Evolutionary conservation across 2,797 vertebrate species (phyloP).

Genomic region (Rousettus madagascariensis): DNA sequence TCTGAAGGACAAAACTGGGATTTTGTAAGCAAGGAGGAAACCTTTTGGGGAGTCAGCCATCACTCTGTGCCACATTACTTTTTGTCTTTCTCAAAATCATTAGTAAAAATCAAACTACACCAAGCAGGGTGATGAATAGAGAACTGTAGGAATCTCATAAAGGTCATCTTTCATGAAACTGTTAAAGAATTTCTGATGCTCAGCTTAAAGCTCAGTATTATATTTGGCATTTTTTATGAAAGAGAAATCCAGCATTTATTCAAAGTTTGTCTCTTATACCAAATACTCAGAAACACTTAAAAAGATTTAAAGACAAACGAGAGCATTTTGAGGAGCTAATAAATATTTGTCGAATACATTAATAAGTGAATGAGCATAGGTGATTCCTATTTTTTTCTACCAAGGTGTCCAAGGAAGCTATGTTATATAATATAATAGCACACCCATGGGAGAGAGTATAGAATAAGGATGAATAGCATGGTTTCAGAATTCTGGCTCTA

Average conservation of each 20-base stretch:
- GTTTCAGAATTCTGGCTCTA: not conserved
- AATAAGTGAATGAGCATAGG: not conserved
- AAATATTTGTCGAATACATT: conserved; percentile 7
- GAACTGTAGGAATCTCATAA: not conserved
- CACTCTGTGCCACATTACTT: not conserved
- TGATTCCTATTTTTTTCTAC: not conserved
- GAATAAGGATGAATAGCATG: not conserved
- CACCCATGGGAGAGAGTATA: not conserved
- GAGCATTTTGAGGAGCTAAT: conserved; percentile 11
- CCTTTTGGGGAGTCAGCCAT: not conserved
- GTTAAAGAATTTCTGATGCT: not conserved
- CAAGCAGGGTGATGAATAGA: not conserved
- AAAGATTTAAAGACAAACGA: not conserved
- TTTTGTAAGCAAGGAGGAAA: not conserved
- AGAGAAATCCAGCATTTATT: not conserved
- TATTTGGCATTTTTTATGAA: conserved; percentile 21
- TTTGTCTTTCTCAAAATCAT: not conserved
- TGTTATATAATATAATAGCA: not conserved
- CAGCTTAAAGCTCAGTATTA: not conserved
- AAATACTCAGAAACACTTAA: not conserved
- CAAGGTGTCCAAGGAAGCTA: not conserved
- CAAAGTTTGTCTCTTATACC: not conserved
- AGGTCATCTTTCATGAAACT: not conserved
- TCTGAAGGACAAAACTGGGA: not conserved
- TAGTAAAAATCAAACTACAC: not conserved